Evolutionary conservation across 2,888 invertebrate species (phyloP), one percentile per base, ranked within the genome.

Genomic region (Limnephilus auricula): DNA sequence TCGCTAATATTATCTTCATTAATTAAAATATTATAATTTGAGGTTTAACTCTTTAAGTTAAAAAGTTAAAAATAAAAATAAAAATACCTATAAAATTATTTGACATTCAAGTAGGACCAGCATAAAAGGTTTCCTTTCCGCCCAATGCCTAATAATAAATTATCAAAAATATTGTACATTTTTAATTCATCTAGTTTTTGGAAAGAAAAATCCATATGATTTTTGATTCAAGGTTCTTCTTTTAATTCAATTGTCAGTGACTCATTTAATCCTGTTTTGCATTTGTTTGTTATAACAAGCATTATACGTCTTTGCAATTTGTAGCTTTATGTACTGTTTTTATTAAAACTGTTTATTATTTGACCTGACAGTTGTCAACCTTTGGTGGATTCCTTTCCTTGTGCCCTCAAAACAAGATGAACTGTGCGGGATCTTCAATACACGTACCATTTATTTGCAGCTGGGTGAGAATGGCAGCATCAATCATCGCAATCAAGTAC

Each of bases 361-460:
- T 78, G 18, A 32, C 5, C 18, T 65, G 32, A 88, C 79, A 89
- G 89, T 89, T 25, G 13, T 79, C 32, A 78, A 37, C 37, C 37
- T 92, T 30, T 91, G 89, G 91, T 92, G 90, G 90, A 15, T 91
- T 40, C 32, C 82, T 25, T 87, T 92, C 18, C 87, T 92, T 5
- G 37, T 34, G 25, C 37, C 79, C 13, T 91, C 91, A 15, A 89
- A 85, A 31, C 91, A 92, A 86, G 89, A 92, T 65, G 92, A 93
- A 89, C 90, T 93, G 78, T 93, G 93, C 83, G 93, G 93, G 13
- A 40, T 89, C 25, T 89, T 92, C 13, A 95, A 95, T 92, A 95
- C 95, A 30, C 93, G 95, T 2, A 94, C 95, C 31, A 94, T 95
- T 92, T 95, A 95, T 91, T 93, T 95, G 15, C 95, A 95, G 93